Base-by-base conservation (phyloP, 2,888 invertebrate genomes). In the Mayetiola destructor region DNA sequence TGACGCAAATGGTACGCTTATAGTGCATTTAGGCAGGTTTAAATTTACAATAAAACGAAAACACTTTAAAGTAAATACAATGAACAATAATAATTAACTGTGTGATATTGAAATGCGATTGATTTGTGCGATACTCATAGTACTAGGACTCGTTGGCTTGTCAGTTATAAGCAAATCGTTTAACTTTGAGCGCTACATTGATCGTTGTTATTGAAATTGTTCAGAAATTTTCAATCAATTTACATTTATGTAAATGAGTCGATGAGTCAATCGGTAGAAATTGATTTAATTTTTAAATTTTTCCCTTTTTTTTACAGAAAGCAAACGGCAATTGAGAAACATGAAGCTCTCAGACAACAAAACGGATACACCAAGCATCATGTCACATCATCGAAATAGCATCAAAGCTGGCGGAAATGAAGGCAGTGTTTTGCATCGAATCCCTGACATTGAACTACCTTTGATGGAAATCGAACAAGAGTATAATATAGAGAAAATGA, bases 401-500 rank as follows among this genome's bases (percentile, higher is more conserved):
- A 10, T 55, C 40, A 56, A 42, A 42, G 23, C 55, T 8, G 55
- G 30, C 16, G 39, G 69, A 18, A 57, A 55, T 32, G 71, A 71
- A 56, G 70, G 73, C 9, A 71, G 72, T 3, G 64, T 70, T 10
- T 74, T 79, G 52, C 77, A 78, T 66, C 69, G 72, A 60, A 73
- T 79, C 58, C 76, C 77, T 9, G 78, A 79, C 60, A 69, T 77
- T 23, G 69, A 73, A 1, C 66, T 80, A 56, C 75, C 76, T 4
- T 68, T 77, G 60, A 66, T 79, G 65, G 73, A 76, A 37, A 71
- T 80, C 55, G 65, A 71, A 18, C 74, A 77, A 61, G 80, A 83
- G 67, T 85, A 84, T 68, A 77, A 80, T 59, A 75, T 84, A 16
- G 73, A 80, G 52, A 77, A 77, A 64, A 79, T 79, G 1, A 69